Percentiles rank a stretch among this genome's conserved stretches.
Evolutionary conservation across 1,140 invertebrate genomes (phyloP).

Genomic region (Wiebesia pumilae): DNA sequence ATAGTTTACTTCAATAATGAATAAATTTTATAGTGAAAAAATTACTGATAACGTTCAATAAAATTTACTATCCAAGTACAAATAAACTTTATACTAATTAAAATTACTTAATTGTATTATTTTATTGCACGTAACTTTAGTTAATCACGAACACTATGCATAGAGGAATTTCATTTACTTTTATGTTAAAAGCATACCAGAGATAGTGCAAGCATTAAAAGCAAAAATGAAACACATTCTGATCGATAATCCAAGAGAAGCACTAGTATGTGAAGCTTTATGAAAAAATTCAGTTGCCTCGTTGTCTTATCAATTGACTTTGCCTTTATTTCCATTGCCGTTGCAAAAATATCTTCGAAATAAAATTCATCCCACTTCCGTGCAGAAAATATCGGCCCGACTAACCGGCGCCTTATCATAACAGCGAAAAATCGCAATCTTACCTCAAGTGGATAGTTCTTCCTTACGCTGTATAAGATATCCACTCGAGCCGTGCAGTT

Average conservation of each 20-base stretch:
- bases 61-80: too few species aligned
- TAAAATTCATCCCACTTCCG: not conserved
- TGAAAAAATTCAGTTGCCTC: too few species aligned
- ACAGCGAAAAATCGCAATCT: not conserved
- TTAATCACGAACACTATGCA: not conserved
- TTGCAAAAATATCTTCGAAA: too few species aligned
- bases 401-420: too few species aligned
- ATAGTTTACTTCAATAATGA: too few species aligned
- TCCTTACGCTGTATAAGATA: too few species aligned
- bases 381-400: not conserved
- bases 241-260: not conserved
- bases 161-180: not conserved
- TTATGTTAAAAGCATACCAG: not conserved
- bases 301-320: not conserved
- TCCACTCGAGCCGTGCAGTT: not conserved
- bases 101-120: not conserved
- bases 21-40: too few species aligned
- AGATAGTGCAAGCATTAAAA: not conserved
- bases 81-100: not conserved
- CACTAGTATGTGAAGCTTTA: too few species aligned
- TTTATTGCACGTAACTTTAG: not conserved
- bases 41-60: too few species aligned
- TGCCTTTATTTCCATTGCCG: too few species aligned
- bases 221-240: not conserved
- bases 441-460: not conserved